Base-by-base conservation (phyloP, 2,888 invertebrate genomes). In the Dioctria linearis region DNA sequence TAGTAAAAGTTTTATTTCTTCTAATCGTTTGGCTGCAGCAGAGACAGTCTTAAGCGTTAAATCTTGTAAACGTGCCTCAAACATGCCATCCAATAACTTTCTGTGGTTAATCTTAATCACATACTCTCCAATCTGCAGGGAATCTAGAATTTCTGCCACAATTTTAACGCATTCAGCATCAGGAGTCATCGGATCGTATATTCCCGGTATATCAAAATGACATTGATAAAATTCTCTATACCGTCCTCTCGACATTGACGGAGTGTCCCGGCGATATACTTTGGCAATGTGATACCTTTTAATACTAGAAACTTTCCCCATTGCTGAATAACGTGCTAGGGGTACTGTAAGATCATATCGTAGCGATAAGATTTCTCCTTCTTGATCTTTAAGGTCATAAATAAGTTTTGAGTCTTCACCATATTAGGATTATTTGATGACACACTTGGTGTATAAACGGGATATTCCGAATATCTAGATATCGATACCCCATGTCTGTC, bases 191-290 rank as follows among this genome's bases (percentile, higher is more conserved):
- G 93, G 92, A 89, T 99, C 99, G 86, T 95, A 99, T 81, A 93
- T 92, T 25, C 99, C 99, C 75, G 99, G 99, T 86, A 99, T 99
- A 88, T 99, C 99, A 88, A 99, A 99, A 93, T 99, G 99, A 90
- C 99, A 99, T 90, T 99, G 99, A 90, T 98, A 99, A 90, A 99
- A 99, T 88, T 99, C 99, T 84, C 99, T 91, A 87, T 97, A 99
- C 84, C 99, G 92, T 42, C 99, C 99, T 87, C 94, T 93, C 0
- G 97, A 95, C 93, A 99, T 98, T 0, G 98, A 95, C 3, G 99
- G 99, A 89, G 98, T 98, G 89, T 99, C 99, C 84, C 99, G 91
- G 78, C 99, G 91, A 88, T 99, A 99, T 4, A 99, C 99, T 90
- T 99, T 99, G 46, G 98, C 99, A 84, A 99, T 98, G 87, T 99